Evolutionary conservation across 1,140 invertebrate genomes (phyloP).

Genomic region (Notospermus geniculatus): DNA sequence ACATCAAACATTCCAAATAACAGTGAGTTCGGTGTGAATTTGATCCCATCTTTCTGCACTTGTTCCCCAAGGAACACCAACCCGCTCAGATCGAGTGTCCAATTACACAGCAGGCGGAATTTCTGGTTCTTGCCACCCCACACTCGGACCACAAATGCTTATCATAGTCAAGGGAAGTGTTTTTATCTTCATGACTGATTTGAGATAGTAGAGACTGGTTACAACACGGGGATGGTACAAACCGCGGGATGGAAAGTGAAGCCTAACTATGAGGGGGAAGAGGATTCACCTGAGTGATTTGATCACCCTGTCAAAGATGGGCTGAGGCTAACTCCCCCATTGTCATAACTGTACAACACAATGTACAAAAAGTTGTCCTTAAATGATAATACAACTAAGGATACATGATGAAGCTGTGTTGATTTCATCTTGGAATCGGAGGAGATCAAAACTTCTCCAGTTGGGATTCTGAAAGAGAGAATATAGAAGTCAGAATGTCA

Average conservation of each 20-base stretch:
- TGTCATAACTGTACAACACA: too few relatives aligned
- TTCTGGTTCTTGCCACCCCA: constrained; percentile 39
- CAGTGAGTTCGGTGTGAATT: constrained; percentile 74
- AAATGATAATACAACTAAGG: too few relatives aligned
- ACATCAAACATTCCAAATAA: constrained; percentile 86
- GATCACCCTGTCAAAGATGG: too few relatives aligned
- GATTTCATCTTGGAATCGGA: constrained; percentile 30
- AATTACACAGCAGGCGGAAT: constrained; percentile 65
- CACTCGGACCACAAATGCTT: constrained; percentile 58
- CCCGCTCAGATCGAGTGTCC: constrained; percentile 82
- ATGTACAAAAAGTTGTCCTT: too few relatives aligned
- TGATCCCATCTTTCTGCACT: constrained; percentile 67
- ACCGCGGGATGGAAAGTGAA: constrained; percentile 18
- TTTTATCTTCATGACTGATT: too few relatives aligned
- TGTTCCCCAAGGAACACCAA: constrained; percentile 76
- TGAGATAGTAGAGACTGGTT: too few relatives aligned
- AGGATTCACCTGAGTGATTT: too few relatives aligned
- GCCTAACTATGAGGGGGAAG: too few relatives aligned
- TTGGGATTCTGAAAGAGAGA: constrained; percentile 46
- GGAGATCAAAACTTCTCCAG: constrained; percentile 49
- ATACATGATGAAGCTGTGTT: constrained; percentile 23
- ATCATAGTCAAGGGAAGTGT: too few relatives aligned
- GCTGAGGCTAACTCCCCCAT: too few relatives aligned
- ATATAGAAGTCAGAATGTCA: constrained; percentile 48
- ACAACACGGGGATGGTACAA: constrained; percentile 10